phyloP scores from a whole-genome alignment of 1,140 invertebrate genomes.

The Helicoverpa zea region DNA sequence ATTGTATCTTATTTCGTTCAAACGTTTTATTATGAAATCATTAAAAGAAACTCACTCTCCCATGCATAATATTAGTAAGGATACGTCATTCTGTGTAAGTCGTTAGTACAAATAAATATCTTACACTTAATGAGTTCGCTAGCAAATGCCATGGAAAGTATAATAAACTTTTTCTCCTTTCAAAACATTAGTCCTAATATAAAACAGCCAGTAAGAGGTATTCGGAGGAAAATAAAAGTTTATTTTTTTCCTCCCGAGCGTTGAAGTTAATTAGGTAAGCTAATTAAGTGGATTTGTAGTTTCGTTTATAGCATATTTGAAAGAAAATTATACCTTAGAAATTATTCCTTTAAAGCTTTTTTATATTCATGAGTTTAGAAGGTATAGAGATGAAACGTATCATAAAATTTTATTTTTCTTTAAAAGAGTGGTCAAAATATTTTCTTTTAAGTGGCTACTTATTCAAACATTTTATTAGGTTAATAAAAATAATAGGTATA shows the following conservation, averaged over 20 bases:
- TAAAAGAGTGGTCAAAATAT: not conserved
- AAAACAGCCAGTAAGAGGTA: slow-evolving; percentile 11
- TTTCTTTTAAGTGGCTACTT: not conserved
- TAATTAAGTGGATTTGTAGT: slow-evolving; percentile 39
- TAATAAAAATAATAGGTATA: not conserved
- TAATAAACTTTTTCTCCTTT: slow-evolving; percentile 34
- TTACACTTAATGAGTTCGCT: not conserved
- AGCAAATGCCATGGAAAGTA: not conserved
- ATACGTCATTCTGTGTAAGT: too few relatives aligned
- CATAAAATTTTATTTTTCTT: too few relatives aligned
- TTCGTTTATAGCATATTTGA: slow-evolving; percentile 32
- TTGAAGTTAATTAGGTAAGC: slow-evolving; percentile 7
- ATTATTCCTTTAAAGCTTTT: not conserved
- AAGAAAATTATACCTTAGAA: not conserved
- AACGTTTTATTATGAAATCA: too few relatives aligned
- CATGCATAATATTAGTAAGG: too few relatives aligned
- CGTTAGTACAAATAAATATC: slow-evolving; percentile 8
- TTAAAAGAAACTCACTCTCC: too few relatives aligned
- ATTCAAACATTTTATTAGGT: not conserved
- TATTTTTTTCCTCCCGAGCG: not conserved
- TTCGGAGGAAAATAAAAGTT: slow-evolving; percentile 27
- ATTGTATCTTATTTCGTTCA: too few relatives aligned
- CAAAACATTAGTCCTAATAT: slow-evolving; percentile 37
- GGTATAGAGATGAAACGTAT: not conserved
- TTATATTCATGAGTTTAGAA: not conserved